These are phyloP conservation scores for Chalcis sispes DNA, from an alignment of 2,888 invertebrate species.

Conservation along the genomic window DNA sequence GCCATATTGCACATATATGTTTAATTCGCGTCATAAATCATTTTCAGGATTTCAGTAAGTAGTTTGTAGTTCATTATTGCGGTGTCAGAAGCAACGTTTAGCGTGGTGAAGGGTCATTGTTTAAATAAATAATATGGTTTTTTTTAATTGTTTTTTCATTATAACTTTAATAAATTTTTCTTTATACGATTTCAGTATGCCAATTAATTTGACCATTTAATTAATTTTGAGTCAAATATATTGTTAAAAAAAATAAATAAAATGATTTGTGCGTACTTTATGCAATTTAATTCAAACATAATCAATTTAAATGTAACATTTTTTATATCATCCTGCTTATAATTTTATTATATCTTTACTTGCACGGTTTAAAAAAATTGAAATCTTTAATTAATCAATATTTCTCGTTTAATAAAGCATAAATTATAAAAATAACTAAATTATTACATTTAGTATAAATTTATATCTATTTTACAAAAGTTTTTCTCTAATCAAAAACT, in stretches of 20 bases:
- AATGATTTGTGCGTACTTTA: too few relatives aligned
- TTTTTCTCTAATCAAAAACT: not conserved
- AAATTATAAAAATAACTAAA: conserved; percentile 4
- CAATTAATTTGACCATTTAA: not conserved
- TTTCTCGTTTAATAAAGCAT: not conserved
- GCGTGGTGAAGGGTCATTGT: conserved; percentile 40
- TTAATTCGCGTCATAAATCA: conserved; percentile 29
- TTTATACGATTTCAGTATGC: not conserved
- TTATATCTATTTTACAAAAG: conserved; percentile 12
- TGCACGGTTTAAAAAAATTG: conserved; percentile 36
- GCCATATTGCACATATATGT: conserved; percentile 15
- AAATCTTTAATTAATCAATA: conserved; percentile 2
- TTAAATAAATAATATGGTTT: not conserved
- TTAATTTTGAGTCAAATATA: too few relatives aligned
- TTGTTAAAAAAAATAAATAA: too few relatives aligned
- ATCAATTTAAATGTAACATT: conserved; percentile 12
- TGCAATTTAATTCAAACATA: too few relatives aligned
- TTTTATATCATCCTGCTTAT: conserved; percentile 15
- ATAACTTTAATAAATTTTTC: not conserved
- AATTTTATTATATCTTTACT: conserved; percentile 10
- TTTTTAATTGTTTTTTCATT: not conserved
- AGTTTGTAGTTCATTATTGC: conserved; percentile 39
- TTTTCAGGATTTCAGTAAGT: conserved; percentile 41
- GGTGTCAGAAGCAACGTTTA: conserved; percentile 33
- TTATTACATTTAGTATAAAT: conserved; percentile 4